These are phyloP conservation scores for Bemisia tabaci DNA, from an alignment of 1,140 invertebrate genomes.

Conservation along the genomic window DNA sequence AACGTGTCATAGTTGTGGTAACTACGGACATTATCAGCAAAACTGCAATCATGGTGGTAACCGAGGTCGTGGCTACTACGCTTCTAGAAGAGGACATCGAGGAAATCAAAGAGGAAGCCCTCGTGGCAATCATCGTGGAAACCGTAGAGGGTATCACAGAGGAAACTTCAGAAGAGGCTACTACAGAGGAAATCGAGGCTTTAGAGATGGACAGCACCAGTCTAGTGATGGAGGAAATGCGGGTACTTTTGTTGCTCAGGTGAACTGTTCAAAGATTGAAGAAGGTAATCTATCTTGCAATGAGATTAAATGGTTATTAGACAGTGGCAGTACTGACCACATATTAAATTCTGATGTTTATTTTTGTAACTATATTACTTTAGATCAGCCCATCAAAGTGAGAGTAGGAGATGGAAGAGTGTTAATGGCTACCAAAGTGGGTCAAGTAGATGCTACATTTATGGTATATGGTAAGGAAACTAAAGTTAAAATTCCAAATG, in stretches of 20 bases:
- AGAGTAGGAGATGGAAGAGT: neutral
- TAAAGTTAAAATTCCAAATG: neutral
- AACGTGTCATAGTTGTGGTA: no score
- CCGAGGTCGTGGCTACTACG: no score
- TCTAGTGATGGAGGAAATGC: no score
- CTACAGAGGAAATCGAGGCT: no score
- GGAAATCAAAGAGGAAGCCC: no score
- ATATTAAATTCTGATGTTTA: neutral
- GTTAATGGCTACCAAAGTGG: neutral
- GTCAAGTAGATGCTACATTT: neutral
- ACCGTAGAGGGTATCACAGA: no score
- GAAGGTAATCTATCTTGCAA: neutral
- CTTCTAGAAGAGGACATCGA: no score
- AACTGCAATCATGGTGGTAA: no score
- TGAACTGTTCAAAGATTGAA: neutral
- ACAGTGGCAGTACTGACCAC: neutral
- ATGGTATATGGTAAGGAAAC: neutral
- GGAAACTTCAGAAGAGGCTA: neutral
- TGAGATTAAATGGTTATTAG: neutral
- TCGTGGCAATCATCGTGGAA: no score
- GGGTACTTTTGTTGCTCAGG: no score
- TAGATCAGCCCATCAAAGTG: neutral
- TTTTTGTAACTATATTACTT: neutral
- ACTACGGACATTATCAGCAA: no score
- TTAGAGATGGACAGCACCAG: no score